Evolutionary conservation across 1,140 invertebrate species (phyloP).

Genomic region (Drosophila lacertosa): DNA sequence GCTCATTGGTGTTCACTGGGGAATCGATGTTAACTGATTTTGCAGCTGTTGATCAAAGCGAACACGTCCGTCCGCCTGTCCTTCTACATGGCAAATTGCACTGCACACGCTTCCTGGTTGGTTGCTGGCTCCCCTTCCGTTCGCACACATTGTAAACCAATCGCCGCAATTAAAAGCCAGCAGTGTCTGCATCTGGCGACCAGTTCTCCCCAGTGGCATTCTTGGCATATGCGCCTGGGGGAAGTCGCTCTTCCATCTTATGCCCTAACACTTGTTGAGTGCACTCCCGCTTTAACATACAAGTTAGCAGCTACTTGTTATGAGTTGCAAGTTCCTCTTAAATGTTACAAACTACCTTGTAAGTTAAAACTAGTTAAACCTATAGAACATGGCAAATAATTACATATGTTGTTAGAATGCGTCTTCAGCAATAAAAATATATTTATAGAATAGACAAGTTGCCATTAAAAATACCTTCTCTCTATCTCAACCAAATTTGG

Average conservation of each 20-base stretch:
- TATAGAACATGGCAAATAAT: too few species aligned
- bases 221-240: conserved; percentile 27
- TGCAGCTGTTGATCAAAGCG: conserved; percentile 71
- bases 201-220: conserved; percentile 51
- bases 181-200: conserved; percentile 46
- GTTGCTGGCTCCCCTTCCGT: conserved; percentile 43
- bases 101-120: conserved; percentile 71
- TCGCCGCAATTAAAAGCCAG: conserved; percentile 75
- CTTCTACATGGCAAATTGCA: conserved; percentile 52
- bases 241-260: conserved; percentile 57
- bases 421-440: too few species aligned
- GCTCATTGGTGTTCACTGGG: conserved; percentile 18
- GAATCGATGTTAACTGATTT: conserved; percentile 74
- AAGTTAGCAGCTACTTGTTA: neutral
- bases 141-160: conserved; percentile 56
- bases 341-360: neutral
- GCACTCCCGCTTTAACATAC: neutral
- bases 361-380: neutral
- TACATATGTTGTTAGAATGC: too few species aligned
- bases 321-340: neutral
- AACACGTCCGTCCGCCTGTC: conserved; percentile 5
- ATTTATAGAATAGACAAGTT: too few species aligned
- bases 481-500: too few species aligned
- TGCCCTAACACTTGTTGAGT: conserved; percentile 15
- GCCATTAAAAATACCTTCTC: too few species aligned